Conservation (phyloP, 2,888 invertebrate species). For the Coremacera marginata region DNA sequence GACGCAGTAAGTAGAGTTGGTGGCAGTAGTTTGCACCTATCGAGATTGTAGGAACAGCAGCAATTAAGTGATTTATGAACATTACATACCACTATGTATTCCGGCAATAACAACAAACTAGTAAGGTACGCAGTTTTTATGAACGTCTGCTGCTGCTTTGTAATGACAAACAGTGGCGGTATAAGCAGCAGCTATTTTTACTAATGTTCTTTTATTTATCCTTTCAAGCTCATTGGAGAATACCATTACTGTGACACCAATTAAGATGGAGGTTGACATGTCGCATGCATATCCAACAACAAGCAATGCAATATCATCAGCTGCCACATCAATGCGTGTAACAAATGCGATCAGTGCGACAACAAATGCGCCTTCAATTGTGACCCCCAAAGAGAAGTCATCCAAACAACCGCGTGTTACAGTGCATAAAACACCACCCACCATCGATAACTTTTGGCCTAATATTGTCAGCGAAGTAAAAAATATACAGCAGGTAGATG, state of each 20-base stretch:
- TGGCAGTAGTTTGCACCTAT: neutral
- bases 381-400: slow-evolving; percentile 55
- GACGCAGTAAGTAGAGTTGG: neutral
- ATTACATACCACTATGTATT: slow-evolving; percentile 18
- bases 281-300: slow-evolving; percentile 36
- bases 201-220: neutral
- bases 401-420: slow-evolving; percentile 50
- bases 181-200: neutral
- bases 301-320: slow-evolving; percentile 14
- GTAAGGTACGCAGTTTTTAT: neutral
- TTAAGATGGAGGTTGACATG: slow-evolving; percentile 48
- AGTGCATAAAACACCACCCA: slow-evolving; percentile 66
- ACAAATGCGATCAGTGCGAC: neutral
- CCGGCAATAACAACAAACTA: slow-evolving; percentile 14
- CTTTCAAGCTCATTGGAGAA: slow-evolving; percentile 42
- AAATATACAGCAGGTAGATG: slow-evolving; percentile 81
- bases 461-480: slow-evolving; percentile 85
- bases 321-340: neutral
- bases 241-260: slow-evolving; percentile 48
- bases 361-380: slow-evolving; percentile 24
- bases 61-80: too few species aligned
- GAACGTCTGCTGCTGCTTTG: neutral
- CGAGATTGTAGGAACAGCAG: neutral
- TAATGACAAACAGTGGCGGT: neutral
- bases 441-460: slow-evolving; percentile 85